Base-by-base conservation (phyloP, 2,797 vertebrate species). In the Phoebastria nigripes region DNA sequence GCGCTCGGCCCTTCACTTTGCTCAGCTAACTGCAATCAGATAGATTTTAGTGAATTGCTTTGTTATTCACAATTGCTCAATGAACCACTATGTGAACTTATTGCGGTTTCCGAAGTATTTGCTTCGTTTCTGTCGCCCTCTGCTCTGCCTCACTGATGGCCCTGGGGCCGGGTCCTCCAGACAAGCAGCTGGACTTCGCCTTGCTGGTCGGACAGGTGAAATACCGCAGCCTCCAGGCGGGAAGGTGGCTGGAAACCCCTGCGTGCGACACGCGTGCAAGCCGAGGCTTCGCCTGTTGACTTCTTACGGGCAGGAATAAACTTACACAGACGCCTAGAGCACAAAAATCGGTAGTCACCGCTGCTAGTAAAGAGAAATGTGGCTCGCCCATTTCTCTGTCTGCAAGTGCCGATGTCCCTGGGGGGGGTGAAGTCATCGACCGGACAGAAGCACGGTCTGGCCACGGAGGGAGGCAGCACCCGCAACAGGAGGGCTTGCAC, bases 211-310 rank as follows among this genome's bases (percentile, higher is more conserved):
- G 55, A 28, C 19, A 24, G 42, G 21, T 2, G 2, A 28, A 63
- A 24, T 1, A 5, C 55, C 11, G 73, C 8, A 21, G 19, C 47
- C 24, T 17, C 18, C 0, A 0, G 42, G 5, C 2, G 13, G 7
- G 12, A 8, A 11, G 20, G 37, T 0, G 9, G 3, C 74, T 89
- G 87, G 29, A 31, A 81, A 26, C 2, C 11, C 31, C 47, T 13
- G 41, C 1, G 1, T 1, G 33, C 12, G 4, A 7, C 49, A 18
- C 4, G 1, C 4, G 1, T 0, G 5, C 0, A 12, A 51, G 58
- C 13, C 61, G 21, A 41, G 51, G 13, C 41, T 5, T 72, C 4
- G 1, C 15, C 73, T 26, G 12, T 7, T 7, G 31, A 4, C n/a
- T 18, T 52, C 56, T 37, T 9, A 37, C 0, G 0, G 44, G 5